Percentiles rank a stretch among this genome's conserved stretches.
These are phyloP conservation scores for Circaetus cinerascens DNA, from an alignment of 2,113 vertebrate species.

Conservation along the genomic window DNA sequence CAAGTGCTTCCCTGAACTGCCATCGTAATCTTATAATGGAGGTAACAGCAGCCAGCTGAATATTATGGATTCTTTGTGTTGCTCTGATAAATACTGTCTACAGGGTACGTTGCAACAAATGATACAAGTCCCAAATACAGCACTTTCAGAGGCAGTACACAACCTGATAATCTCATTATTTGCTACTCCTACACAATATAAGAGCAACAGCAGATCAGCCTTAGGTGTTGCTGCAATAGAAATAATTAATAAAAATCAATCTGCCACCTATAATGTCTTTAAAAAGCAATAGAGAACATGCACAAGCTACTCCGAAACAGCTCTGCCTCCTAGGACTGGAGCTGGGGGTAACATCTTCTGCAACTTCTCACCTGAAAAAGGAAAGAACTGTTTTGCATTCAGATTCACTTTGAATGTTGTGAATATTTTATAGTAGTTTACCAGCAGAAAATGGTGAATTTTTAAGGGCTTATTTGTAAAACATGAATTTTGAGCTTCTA, in stretches of 20 bases:
- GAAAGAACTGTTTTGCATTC: background rate
- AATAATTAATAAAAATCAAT: slow-evolving; percentile 67
- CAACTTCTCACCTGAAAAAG: slow-evolving; percentile 16
- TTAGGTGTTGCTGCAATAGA: slow-evolving; percentile 30
- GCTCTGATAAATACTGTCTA: slow-evolving; percentile 38
- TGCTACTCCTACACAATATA: slow-evolving; percentile 33
- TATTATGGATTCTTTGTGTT: slow-evolving; percentile 2
- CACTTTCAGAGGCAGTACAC: background rate
- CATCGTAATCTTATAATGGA: background rate
- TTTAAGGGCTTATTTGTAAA: slow-evolving; percentile 48
- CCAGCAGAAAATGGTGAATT: slow-evolving; percentile 8
- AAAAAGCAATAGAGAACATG: slow-evolving; percentile 14
- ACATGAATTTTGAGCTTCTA: background rate
- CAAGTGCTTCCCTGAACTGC: background rate
- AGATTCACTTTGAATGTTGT: background rate
- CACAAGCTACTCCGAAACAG: background rate
- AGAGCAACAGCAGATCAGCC: slow-evolving; percentile 27
- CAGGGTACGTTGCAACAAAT: slow-evolving; percentile 26
- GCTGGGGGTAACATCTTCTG: background rate
- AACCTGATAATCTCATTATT: slow-evolving; percentile 47
- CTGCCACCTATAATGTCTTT: slow-evolving; percentile 45
- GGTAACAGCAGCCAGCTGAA: background rate
- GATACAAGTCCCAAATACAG: slow-evolving; percentile 19
- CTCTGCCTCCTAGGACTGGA: background rate
- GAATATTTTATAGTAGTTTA: slow-evolving; percentile 39